Evolutionary conservation across 2,888 invertebrate genomes (phyloP), one percentile per base, ranked within the genome.

Genomic region (Camptogramma bilineatum): DNA sequence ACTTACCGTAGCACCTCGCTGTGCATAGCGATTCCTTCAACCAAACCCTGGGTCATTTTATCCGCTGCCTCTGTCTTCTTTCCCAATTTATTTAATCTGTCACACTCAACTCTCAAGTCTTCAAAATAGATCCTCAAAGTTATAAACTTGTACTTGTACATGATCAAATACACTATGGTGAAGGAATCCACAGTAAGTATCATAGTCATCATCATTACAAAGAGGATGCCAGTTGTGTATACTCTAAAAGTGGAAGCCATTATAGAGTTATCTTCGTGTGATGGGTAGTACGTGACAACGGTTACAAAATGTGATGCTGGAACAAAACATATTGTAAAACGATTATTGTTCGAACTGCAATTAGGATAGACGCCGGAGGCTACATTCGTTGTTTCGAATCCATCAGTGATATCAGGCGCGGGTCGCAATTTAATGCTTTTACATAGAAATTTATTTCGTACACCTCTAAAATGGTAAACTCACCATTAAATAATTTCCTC

Each of bases 91-190:
- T 77, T 78, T n/a, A 84, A 73, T 46, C 57, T 73, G 51, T 80
- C 75, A 60, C 86, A 83, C 31, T 88, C 82, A 1, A 73, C 68
- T 54, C 78, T 76, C 47, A 92, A 66, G 7, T 76, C 78, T 66
- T 87, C 86, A 19, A 92, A 90, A 68, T 90, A 91, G 44, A 81
- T 70, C 64, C 83, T 80, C 34, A 93, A 64, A 0, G 90, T 86
- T n/a, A 90, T 86, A 46, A 91, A 86, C 70, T 93, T 93, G 64
- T 90, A 90, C 65, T 90, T 90, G 61, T 83, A 87, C 74, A 90
- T 86, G 8, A 91, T 88, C 13, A 93, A 74, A 56, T 85, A 82
- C 1, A 81, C 72, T 79, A 92, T 81, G 0, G 86, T 84, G 44
- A 85, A 83, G 1, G 80, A 70, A 61, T 92, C 92, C 0, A 87